Percentiles rank a stretch among this genome's conserved stretches.
Conservation (phyloP, 2,888 invertebrate genomes). For the Achlya flavicornis region DNA sequence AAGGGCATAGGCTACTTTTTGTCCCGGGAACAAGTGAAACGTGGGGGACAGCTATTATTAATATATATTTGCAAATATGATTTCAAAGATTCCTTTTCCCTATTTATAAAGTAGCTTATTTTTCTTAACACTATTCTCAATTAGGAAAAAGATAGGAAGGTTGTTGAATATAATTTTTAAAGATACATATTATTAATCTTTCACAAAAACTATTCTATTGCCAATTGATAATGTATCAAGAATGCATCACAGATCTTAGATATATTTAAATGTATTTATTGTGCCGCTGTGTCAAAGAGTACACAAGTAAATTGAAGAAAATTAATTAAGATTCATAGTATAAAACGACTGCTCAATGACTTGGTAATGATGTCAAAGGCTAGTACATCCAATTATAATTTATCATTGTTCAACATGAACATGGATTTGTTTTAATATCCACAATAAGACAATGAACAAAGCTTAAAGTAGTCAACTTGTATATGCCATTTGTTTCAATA, state of each 20-base stretch:
- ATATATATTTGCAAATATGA: no score
- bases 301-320: constrained; percentile 17
- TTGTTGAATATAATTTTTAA: neutral
- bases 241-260: neutral
- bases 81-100: no score
- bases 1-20: no score
- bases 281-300: neutral
- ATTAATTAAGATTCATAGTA: constrained; percentile 13
- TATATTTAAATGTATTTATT: neutral
- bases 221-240: neutral
- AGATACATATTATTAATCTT: no score
- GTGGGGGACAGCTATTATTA: no score
- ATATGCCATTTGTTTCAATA: neutral
- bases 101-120: no score
- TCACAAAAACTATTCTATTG: no score
- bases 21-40: no score
- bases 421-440: neutral
- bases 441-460: neutral
- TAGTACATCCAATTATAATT: constrained; percentile 31
- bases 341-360: constrained; percentile 10
- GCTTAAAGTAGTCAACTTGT: neutral
- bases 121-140: no score
- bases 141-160: neutral
- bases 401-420: constrained; percentile 31
- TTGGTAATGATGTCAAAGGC: constrained; percentile 42